Base-by-base conservation (phyloP, 1,140 invertebrate genomes). In the Drosophila simulans region DNA sequence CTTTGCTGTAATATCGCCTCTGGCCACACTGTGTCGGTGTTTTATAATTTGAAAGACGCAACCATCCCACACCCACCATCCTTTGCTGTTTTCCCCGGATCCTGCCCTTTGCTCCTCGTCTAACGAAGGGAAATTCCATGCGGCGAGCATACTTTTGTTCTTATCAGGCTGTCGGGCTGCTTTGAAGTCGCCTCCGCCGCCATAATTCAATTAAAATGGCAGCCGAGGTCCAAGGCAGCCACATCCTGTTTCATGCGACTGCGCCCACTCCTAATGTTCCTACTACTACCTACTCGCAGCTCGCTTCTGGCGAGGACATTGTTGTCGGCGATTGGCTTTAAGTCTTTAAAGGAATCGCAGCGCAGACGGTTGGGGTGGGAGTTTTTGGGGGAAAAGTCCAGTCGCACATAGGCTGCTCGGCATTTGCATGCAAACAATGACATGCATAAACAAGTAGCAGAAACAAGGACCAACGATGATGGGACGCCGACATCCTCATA, bases 361-460 rank as follows among this genome's bases (percentile, higher is more conserved):
- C 12, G 48, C 37, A 15, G 4, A n/a, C 4, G 3, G 7, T 5
- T 5, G n/a, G 27, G 22, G 27, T 17, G 15, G 17, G 4, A 15
- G 10, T 31, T 8, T 17, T 43, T 42, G 20, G 20, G 34, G 31
- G 25, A 27, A 43, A 27, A 25, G 8, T 37, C 46, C 53, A 52
- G 46, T 35, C 39, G 54, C 4, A 35, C 49, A 52, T 45, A 49
- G 72, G 56, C 71, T 56, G 63, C 37, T 62, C 45, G 56, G 72
- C 79, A 88, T 88, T 88, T 88, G 78, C 79, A 88, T 88, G 83
- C 79, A 88, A 88, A 88, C 83, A 88, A 88, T 88, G 83, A 88
- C 83, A 80, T 80, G 83, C 83, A 88, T 83, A 83, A 88, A 83
- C 76, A 77, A 83, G 71, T 77, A 62, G 74, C 68, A 69, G 60